Evolutionary conservation across 2,797 vertebrate species (phyloP).

Genomic region (Acanthopagrus latus): DNA sequence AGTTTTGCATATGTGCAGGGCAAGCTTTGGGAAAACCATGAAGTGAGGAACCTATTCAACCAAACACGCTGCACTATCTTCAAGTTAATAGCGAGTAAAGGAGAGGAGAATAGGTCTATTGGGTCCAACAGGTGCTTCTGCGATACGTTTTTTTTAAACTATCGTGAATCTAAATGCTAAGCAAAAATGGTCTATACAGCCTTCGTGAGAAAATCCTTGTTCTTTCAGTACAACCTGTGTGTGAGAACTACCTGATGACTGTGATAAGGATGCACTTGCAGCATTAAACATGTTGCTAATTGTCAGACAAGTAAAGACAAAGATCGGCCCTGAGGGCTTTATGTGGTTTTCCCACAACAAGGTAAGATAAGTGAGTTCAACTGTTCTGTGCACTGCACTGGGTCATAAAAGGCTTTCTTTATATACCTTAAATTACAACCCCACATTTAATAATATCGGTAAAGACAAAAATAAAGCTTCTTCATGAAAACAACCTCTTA

Average conservation of each 20-base stretch:
- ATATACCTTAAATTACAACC: not conserved
- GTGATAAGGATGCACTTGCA: conserved; percentile 31
- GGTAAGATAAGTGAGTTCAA: not conserved
- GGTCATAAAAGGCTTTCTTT: not conserved
- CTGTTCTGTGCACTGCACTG: not conserved
- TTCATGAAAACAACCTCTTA: not conserved
- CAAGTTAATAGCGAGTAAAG: conserved; percentile 20
- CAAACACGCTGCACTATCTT: conserved; percentile 22
- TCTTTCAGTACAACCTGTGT: conserved; percentile 5
- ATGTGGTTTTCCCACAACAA: conserved; percentile 39
- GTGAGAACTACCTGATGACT: conserved; percentile 27
- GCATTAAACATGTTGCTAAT: conserved; percentile 18
- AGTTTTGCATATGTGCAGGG: conserved; percentile 70
- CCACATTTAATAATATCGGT: not conserved
- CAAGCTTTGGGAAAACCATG: conserved; percentile 18
- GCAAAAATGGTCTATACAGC: not conserved
- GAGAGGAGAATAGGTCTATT: conserved; percentile 34
- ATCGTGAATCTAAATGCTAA: not conserved
- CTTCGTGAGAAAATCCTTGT: conserved; percentile 44
- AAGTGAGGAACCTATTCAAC: conserved; percentile 35
- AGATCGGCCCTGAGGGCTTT: conserved; percentile 30
- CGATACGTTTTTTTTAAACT: not conserved
- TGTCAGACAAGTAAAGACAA: conserved; percentile 62
- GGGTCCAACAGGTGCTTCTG: conserved; percentile 30
- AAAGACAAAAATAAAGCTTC: not conserved